Percentiles rank a stretch among this genome's conserved stretches.
These are phyloP conservation scores for Uropetala carovei DNA, from an alignment of 2,888 invertebrate genomes.

Conservation along the genomic window DNA sequence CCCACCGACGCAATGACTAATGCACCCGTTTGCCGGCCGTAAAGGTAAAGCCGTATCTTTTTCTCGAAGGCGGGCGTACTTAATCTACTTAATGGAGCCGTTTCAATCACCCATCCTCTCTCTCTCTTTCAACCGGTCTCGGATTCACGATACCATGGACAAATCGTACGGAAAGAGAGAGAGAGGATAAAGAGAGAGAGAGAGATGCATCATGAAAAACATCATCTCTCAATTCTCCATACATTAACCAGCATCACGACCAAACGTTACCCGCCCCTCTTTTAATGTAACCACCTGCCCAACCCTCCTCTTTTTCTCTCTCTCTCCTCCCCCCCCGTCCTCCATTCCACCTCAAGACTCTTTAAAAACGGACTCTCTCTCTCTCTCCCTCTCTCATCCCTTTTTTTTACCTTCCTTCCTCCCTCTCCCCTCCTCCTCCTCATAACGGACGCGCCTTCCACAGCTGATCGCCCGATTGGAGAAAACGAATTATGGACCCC, in stretches of 20 bases:
- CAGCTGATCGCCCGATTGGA: slow-evolving; percentile 31
- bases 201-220: slow-evolving; percentile 36
- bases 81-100: slow-evolving; percentile 48
- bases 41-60: slow-evolving; percentile 7
- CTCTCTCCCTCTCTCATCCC: neutral
- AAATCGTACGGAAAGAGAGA: no score
- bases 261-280: neutral
- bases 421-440: neutral
- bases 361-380: neutral
- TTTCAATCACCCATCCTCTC: slow-evolving; percentile 33
- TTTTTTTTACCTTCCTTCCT: neutral
- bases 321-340: neutral
- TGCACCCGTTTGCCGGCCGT: neutral
- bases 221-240: slow-evolving; percentile 64
- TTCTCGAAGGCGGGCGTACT: slow-evolving; percentile 23
- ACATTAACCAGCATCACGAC: slow-evolving; percentile 57
- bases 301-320: neutral
- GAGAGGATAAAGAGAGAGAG: neutral
- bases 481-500: neutral
- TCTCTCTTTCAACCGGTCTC: no score
- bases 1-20: neutral
- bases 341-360: neutral
- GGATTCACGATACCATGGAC: no score
- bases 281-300: neutral
- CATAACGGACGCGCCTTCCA: neutral